Base-by-base conservation (phyloP, 53 echinoderm and acorn worm genomes). In the Patiria pectinifera region DNA sequence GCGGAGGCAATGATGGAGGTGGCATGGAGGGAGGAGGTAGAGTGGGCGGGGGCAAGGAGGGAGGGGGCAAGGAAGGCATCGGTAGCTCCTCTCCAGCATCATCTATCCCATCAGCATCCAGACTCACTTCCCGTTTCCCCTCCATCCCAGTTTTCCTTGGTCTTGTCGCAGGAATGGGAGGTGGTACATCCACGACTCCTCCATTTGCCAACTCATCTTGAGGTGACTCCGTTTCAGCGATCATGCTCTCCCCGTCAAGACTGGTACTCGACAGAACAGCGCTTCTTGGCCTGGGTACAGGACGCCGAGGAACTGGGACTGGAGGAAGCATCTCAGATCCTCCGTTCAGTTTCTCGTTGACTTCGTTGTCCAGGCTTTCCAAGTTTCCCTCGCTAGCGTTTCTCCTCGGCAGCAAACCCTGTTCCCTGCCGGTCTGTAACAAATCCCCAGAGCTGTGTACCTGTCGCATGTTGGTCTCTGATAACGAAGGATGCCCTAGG, bases 241-340 rank as follows among this genome's bases (percentile, higher is more conserved):
- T 81, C 21, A 19, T 21, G 10, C 46, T 48, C 35, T 49, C 44
- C 26, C 15, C 82, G 25, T 26, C 45, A 12, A 3, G 6, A 48
- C 26, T 77, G 48, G 84, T 22, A 62, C 44, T 76, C 21, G 84
- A 86, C 77, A 62, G 47, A 19, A 77, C 78, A 53, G 82, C 45
- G 21, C 97, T 97, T 26, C 95, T 71, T 6, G 95, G 95, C 75
- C 95, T 83, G 59, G 97, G 94, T 59, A 94, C 89, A 48, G 95
- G 97, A 22, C 87, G 87, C 45, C 94, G 92, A 10, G 96, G 92
- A 59, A 89, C 94, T 7, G 76, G 84, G 74, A 76, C 84, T 2
- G 77, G 70, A 21, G 72, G 74, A 35, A 23, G 69, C n/a, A 47
- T 13, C 59, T 1, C 83, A 62, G 86, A 62, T 14, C 78, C 49